Conservation (phyloP, 1,140 invertebrate species). For the Popillia japonica region DNA sequence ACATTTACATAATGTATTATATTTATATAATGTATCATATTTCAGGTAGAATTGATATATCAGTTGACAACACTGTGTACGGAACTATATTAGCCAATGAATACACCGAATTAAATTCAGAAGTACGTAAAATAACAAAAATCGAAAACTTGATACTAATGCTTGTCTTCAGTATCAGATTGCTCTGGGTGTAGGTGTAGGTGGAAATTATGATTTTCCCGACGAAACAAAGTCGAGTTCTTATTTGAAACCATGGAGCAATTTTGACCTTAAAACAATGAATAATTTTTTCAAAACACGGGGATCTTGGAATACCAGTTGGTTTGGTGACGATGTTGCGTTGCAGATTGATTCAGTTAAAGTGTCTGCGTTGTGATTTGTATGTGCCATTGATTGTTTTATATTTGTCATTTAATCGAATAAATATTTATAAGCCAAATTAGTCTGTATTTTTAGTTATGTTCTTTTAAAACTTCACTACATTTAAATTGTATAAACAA, state of each 20-base stretch:
- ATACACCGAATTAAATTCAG: not conserved
- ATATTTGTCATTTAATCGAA: not conserved
- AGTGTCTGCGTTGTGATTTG: constrained; percentile 46
- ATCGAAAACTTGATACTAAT: no score
- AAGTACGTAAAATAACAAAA: not conserved
- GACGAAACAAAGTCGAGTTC: constrained; percentile 46
- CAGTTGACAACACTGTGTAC: not conserved
- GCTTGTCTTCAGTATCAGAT: constrained; percentile 47
- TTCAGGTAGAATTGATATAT: not conserved
- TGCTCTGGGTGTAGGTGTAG: constrained; percentile 51
- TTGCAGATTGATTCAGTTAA: constrained; percentile 51
- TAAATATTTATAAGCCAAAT: constrained; percentile 2
- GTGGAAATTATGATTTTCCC: constrained; percentile 51
- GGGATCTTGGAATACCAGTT: constrained; percentile 48
- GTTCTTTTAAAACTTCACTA: no score
- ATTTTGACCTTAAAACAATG: constrained; percentile 41
- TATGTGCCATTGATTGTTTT: not conserved
- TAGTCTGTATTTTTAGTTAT: not conserved
- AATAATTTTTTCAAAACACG: constrained; percentile 46
- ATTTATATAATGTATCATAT: no score
- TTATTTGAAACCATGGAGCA: constrained; percentile 49
- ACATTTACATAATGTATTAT: not conserved
- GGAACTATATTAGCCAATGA: not conserved
- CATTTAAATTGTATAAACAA: no score
- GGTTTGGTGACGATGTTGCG: constrained; percentile 43